Base-by-base conservation (phyloP, 1,140 invertebrate genomes). In the Leptinotarsa undecemlineata region DNA sequence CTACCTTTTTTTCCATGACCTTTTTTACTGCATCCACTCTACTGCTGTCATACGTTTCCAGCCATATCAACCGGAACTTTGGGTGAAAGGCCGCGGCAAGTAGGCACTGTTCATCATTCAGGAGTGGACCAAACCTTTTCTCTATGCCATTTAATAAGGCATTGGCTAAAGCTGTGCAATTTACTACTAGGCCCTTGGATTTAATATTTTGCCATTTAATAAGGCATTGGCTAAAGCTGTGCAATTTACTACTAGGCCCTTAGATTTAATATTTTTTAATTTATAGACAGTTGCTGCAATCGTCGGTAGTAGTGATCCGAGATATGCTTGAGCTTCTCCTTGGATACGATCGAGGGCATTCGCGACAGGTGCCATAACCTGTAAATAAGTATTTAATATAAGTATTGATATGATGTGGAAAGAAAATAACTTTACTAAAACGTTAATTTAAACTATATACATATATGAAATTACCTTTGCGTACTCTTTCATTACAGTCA, bases 231-330 rank as follows among this genome's bases (percentile, higher is more conserved):
- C 51, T 57, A n/a, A 57, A 57, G 51, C 51, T 57, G 51, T 57
- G 51, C 51, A 57, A 57, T 57, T 57, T 57, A 57, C n/a, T n/a
- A n/a, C 51, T 57, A 57, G 15, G 51, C 51, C 51, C 51, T 57
- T 57, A 57, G 51, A 57, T 57, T 57, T 57, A 57, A 57, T 57
- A 57, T 57, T 57, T 57, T 57, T 57, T 57, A 57, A 57, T 57
- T 57, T 57, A 57, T 57, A 57, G 51, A 57, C 51, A 57, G 51
- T 57, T 57, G 51, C 51, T 57, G 51, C 51, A 57, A 57, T 57
- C 51, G 51, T 57, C 51, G 51, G 51, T 57, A 57, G 51, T 57
- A 57, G 51, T 57, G 51, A 57, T 57, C 51, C 51, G 51, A 57
- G 51, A 57, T 57, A 57, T 57, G 51, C 51, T 57, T 57, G 51